Evolutionary conservation across 2,888 invertebrate genomes (phyloP), one percentile per base, ranked within the genome.

Genomic region (Apamea anceps): DNA sequence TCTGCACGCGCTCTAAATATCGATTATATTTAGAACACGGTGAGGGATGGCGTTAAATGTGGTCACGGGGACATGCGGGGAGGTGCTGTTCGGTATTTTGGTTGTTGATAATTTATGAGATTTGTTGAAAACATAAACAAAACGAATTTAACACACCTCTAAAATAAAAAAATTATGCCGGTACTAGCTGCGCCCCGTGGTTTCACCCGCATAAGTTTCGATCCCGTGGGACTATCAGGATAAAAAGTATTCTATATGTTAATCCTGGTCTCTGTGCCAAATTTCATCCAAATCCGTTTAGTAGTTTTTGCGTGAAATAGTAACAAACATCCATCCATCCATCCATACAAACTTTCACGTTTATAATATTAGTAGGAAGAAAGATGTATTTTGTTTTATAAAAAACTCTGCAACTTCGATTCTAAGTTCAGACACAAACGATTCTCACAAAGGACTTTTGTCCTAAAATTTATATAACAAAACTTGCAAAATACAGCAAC

Each of bases 1-100:
- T 87, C 90, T 90, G 93, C 94, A 94, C 94, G 94, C 93, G 72
- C 18, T 81, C 68, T 67, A 68, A 77, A 77, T 82, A 86, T 86
- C 82, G 86, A 87, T 86, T 85, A 78, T 81, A 72, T 84, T 87
- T 67, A 75, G 67, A 85, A 72, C 54, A 60, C 54, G 67, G 70
- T 75, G 85, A 85, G 81, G 67, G 85, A 84, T 84, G 72, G 66
- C 45, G 60, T 63, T 71, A 65, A 57, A 63, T 87, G 77, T 75
- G 74, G 81, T 77, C 84, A 83, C 57, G 45, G 57, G 51, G 66
- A 74, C 67, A 48, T 42, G 28, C 3, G 10, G 15, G 37, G 7
- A 8, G 13, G 21, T 66, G n/a, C 2, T 54, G 42, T 48, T 28
- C 4, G 37, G 15, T 67, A 62, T 85, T 80, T 70, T 15, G 37